phyloP scores from a whole-genome alignment of 2,113 vertebrate species.

The Cryptomyrus ogoouensis region DNA sequence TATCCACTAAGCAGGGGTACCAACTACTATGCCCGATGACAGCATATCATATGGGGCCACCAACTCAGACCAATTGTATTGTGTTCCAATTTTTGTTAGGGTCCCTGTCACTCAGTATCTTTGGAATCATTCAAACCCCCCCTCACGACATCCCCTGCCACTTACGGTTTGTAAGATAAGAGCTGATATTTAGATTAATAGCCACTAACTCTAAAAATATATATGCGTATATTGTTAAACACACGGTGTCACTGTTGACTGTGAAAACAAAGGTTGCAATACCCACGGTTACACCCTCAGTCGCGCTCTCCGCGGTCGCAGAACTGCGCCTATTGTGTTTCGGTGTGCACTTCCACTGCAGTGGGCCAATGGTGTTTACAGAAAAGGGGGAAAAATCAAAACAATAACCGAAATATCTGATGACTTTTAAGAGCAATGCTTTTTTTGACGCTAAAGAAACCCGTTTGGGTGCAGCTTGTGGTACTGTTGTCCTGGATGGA shows the following conservation, averaged over 20 bases:
- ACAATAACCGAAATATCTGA: not conserved
- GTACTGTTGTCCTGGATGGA: no score
- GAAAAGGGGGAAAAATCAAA: not conserved
- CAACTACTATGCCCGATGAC: not conserved
- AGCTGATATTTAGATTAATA: not conserved
- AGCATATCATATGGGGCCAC: not conserved
- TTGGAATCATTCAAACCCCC: not conserved
- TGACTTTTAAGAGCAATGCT: not conserved
- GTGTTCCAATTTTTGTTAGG: not conserved
- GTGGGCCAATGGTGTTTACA: not conserved
- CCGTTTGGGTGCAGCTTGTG: slow-evolving; percentile 24
- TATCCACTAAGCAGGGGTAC: not conserved
- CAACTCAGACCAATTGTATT: not conserved
- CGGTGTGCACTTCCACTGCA: not conserved
- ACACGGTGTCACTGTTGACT: slow-evolving; percentile 26
- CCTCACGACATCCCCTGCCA: not conserved
- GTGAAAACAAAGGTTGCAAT: not conserved
- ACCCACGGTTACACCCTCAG: not conserved
- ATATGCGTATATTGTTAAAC: not conserved
- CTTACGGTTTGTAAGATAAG: not conserved
- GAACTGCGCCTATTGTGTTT: not conserved
- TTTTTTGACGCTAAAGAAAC: not conserved
- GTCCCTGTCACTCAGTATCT: not conserved
- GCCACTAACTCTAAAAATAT: not conserved
- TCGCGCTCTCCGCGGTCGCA: not conserved